Conservation (phyloP, 2,888 invertebrate species). For the Zygaena filipendulae region DNA sequence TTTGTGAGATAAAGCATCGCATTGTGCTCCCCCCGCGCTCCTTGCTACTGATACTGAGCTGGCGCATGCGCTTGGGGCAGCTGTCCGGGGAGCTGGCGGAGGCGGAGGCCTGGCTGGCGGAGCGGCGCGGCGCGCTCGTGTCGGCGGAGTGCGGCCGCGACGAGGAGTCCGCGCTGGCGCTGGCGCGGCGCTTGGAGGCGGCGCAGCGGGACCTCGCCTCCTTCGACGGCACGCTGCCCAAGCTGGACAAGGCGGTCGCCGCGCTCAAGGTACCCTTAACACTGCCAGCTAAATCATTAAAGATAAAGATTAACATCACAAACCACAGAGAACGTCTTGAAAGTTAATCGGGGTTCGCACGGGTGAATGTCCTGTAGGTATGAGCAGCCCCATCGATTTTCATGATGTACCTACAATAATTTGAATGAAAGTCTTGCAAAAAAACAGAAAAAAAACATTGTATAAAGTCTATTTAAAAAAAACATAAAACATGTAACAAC, state of each 20-base stretch:
- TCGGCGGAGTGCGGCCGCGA: conserved; percentile 90
- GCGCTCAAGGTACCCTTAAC: conserved; percentile 19
- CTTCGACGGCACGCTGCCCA: conserved; percentile 79
- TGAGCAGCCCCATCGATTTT: too few relatives aligned
- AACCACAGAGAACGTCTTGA: too few relatives aligned
- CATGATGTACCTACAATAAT: too few relatives aligned
- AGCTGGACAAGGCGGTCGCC: conserved; percentile 52
- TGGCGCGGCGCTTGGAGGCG: conserved; percentile 85
- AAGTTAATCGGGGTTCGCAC: too few relatives aligned
- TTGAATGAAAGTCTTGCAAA: too few relatives aligned
- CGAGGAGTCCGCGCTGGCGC: conserved; percentile 88
- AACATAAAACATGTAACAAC: too few relatives aligned
- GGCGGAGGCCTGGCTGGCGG: conserved; percentile 92
- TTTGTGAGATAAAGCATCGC: too few relatives aligned
- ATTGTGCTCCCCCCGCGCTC: too few relatives aligned
- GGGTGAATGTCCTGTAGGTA: too few relatives aligned
- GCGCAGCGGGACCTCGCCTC: conserved; percentile 83
- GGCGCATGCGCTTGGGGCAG: conserved; percentile 35
- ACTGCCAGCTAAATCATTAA: neutral
- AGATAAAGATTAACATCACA: too few relatives aligned
- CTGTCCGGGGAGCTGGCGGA: conserved; percentile 87
- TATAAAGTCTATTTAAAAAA: too few relatives aligned
- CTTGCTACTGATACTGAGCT: conserved; percentile 75
- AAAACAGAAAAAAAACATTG: too few relatives aligned
- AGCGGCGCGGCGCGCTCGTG: conserved; percentile 80